Evolutionary conservation across 2,797 vertebrate genomes (phyloP), one percentile per base, ranked within the genome.

Genomic region (Setipinna tenuifilis): DNA sequence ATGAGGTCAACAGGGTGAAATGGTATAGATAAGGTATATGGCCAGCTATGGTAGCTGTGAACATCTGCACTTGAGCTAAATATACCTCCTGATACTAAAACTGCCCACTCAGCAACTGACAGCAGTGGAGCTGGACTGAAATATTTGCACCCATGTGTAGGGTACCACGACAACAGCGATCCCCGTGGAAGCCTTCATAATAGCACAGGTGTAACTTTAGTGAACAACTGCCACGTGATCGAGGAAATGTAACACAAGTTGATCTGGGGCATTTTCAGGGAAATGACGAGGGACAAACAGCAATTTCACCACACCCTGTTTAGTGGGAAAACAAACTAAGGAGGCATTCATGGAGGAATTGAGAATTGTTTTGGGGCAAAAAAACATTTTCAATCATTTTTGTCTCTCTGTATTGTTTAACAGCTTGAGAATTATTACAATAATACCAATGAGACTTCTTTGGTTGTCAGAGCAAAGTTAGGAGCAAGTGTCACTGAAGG

Each of bases 41-140:
- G 16, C 71, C 19, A 16, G 5, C 6, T 17, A 35, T 31, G 21
- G 21, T 31, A 28, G 62, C 28, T 31, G 65, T 75, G 68, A 35
- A 75, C 68, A 75, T 75, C 71, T 78, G 71, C 71, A 44, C 71
- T 44, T 44, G 0, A 21, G 35, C 71, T 44, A 78, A 78, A 44
- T 78, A 78, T 78, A 78, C 2, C 71, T 78, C 31, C 71, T 78
- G 71, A 78, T 78, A 78, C 14, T 78, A 31, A 78, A 78, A 44
- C 71, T 78, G 31, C 71, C 17, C 17, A 7, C 71, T 78, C 35
- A 78, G 71, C 71, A 78, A 78, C 35, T 7, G 31, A 17, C 35
- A 78, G 41, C 35, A 41, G 50, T 54, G 14, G 71, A 78, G 31
- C 35, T 3, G 7, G 6, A 78, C 31, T 78, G 35, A 44, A 21